phyloP scores from a whole-genome alignment of 1,140 invertebrate species.

The Subanguina moxae region DNA sequence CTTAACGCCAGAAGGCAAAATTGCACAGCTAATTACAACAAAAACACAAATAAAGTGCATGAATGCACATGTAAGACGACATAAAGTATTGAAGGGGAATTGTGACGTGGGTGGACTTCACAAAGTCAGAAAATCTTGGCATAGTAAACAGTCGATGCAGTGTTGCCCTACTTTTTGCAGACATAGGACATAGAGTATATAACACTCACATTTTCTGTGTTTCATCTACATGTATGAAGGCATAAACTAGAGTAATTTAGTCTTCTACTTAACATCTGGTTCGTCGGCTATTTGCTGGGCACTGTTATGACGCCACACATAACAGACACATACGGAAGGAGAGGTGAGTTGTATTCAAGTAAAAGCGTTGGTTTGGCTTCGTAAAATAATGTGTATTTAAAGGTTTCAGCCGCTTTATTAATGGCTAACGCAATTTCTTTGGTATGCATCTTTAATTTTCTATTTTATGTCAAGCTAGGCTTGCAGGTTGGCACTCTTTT shows the following conservation, averaged over 20 bases:
- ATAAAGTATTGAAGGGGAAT: no score
- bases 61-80: no score
- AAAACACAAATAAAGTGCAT: no score
- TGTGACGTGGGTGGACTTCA: no score
- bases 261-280: conserved; percentile 50
- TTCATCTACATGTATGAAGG: no score
- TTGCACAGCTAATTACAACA: no score
- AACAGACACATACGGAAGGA: conserved; percentile 39
- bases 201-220: no score
- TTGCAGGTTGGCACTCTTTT: conserved; percentile 25
- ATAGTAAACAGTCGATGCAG: no score
- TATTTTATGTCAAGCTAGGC: conserved; percentile 14
- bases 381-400: conserved; percentile 10
- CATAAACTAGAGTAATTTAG: conserved; percentile 30
- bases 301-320: conserved; percentile 49
- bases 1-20: no score
- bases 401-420: conserved; percentile 28
- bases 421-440: conserved; percentile 34
- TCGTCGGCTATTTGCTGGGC: conserved; percentile 50
- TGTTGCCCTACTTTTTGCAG: no score
- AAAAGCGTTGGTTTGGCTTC: conserved; percentile 12
- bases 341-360: conserved; percentile 17
- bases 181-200: no score
- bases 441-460: neutral
- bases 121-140: no score